Evolutionary conservation across 2,113 vertebrate genomes (phyloP).

Genomic region (Carassius carassius): DNA sequence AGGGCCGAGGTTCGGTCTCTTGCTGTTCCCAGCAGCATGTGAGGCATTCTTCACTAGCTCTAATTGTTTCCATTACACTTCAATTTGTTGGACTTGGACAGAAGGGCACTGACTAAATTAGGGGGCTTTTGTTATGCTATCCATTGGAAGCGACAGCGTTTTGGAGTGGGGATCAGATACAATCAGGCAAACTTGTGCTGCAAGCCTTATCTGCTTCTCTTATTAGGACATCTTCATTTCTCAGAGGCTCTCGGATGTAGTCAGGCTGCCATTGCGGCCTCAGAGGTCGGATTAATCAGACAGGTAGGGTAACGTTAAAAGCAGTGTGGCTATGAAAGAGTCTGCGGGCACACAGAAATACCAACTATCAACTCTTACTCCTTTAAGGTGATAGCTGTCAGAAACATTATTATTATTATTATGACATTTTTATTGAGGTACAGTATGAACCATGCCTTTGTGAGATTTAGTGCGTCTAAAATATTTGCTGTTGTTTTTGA

Average conservation of each 20-base stretch:
- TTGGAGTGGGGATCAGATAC: constrained; percentile 73
- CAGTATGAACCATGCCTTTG: too few species aligned
- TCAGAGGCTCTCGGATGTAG: constrained; percentile 66
- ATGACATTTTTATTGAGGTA: too few species aligned
- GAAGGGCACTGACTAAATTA: constrained; percentile 72
- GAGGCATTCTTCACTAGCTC: constrained; percentile 57
- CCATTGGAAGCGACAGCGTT: constrained; percentile 75
- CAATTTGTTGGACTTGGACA: constrained; percentile 72
- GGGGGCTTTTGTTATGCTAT: constrained; percentile 71
- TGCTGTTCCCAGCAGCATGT: constrained; percentile 47
- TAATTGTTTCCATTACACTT: constrained; percentile 78
- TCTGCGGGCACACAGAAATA: neutral
- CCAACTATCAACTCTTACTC: neutral
- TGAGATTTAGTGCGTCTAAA: too few species aligned
- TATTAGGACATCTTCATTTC: constrained; percentile 75
- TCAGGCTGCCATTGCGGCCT: constrained; percentile 58
- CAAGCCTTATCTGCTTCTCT: constrained; percentile 68
- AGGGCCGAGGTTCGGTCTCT: constrained; percentile 6
- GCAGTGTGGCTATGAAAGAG: too few species aligned
- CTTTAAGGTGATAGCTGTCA: neutral
- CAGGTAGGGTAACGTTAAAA: constrained; percentile 55
- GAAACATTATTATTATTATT: too few species aligned
- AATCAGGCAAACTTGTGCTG: constrained; percentile 72
- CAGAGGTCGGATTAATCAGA: constrained; percentile 73
- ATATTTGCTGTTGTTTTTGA: too few species aligned